Evolutionary conservation across 2,797 vertebrate genomes (phyloP).

Genomic region (Paratrypauchen microcephalus): DNA sequence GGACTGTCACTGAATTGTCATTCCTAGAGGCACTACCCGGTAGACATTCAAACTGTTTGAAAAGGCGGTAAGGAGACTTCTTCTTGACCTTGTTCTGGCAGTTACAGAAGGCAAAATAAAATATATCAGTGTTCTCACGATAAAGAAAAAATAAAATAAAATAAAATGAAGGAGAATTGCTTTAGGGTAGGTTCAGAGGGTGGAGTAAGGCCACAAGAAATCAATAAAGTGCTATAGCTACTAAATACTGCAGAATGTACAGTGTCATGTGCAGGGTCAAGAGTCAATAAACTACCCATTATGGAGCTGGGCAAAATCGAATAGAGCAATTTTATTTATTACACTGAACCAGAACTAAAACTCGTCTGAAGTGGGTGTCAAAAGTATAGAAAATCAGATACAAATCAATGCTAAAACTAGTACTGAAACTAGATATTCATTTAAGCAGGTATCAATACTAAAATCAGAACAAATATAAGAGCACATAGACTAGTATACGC

Average conservation of each 20-base stretch:
- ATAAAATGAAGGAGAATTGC: constrained; percentile 7
- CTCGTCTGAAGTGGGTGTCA: too few species aligned
- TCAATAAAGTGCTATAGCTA: constrained; percentile 60
- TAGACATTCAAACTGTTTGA: background rate
- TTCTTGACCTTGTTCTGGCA: constrained; percentile 1
- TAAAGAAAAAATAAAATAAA: constrained; percentile 4
- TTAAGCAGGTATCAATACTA: too few species aligned
- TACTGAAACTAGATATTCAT: too few species aligned
- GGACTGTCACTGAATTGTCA: background rate
- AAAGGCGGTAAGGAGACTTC: background rate
- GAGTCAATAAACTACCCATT: background rate
- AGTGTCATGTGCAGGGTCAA: constrained; percentile 38
- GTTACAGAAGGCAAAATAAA: background rate
- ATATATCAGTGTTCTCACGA: constrained; percentile 25
- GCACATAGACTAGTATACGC: too few species aligned
- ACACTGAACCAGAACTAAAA: too few species aligned
- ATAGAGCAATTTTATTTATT: background rate
- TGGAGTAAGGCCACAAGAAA: constrained; percentile 52
- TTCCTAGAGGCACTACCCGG: background rate
- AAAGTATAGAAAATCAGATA: too few species aligned
- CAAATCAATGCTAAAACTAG: too few species aligned
- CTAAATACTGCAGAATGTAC: constrained; percentile 34
- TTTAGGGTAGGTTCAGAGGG: constrained; percentile 23
- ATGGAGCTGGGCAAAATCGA: background rate
- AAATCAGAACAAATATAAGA: too few species aligned